Base-by-base conservation (phyloP, 1,140 invertebrate species). In the Scaptomyza graminum region DNA sequence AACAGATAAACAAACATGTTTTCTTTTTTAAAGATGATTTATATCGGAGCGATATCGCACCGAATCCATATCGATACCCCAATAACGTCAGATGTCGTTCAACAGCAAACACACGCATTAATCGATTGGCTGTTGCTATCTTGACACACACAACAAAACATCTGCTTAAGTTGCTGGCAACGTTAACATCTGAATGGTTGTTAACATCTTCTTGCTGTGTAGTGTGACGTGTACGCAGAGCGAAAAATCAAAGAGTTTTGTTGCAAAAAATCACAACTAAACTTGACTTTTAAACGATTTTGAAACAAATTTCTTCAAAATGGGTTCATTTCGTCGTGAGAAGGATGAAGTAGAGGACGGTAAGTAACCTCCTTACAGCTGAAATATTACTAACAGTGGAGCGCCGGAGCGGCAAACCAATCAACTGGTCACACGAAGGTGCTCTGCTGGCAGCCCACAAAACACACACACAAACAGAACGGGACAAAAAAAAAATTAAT, bases 331-430 rank as follows among this genome's bases (percentile, higher is more conserved):
- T 90, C 96, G 96, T 92, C 93, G 96, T 66, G 97, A 98, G 79
- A 97, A 97, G 90, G 98, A 97, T 77, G 96, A 98, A 88, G 96
- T 96, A 76, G 97, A 97, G 92, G 96, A 96, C 84, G 94, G 94
- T 95, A 93, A 91, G 90, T 85, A 64, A 50, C n/a, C 7, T 11
- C 0, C 6, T 13, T 46, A 16, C 18, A 18, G 2, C 44, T 41
- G 9, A 31, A n/a, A 57, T 9, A 18, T 28, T 9, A 47, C 13
- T 61, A 66, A 64, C 64, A 64, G 15, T 11, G 25, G 15, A 41
- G 37, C 52, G 51, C 54, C 62, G 13, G 15, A 28, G 49, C 64
- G 51, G 41, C 41, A 51, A 46, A n/a, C 37, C 13, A 76, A 59
- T 63, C 51, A 50, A 69, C 31, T 55, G 49, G 56, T 11, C 55